Percentiles rank a stretch among this genome's conserved stretches.
Evolutionary conservation across 2,888 invertebrate genomes (phyloP).

Genomic region (Luperina nickerlii): DNA sequence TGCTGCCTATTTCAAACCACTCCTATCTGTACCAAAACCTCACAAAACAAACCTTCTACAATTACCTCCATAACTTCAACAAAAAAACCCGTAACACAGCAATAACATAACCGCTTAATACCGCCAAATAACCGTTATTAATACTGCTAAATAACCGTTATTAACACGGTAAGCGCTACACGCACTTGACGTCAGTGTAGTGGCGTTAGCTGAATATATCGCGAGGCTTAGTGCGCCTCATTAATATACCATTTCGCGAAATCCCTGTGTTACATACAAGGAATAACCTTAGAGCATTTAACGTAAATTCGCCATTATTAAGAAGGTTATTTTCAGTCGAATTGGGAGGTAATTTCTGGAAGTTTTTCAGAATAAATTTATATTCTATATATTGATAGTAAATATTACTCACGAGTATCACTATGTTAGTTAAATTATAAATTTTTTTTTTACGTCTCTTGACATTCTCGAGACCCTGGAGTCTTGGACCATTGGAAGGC

Average conservation of each 20-base stretch:
- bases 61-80: background rate
- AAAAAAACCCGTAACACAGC: slow-evolving; percentile 27
- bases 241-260: slow-evolving; percentile 68
- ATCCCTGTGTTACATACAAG: slow-evolving; percentile 49
- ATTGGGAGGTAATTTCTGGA: slow-evolving; percentile 2
- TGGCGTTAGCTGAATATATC: slow-evolving; percentile 61
- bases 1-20: background rate
- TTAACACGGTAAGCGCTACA: slow-evolving; percentile 55
- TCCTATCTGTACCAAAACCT: background rate
- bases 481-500: too few relatives aligned
- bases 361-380: background rate
- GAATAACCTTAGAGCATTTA: slow-evolving; percentile 39
- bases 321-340: background rate
- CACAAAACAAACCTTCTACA: slow-evolving; percentile 10
- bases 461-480: too few relatives aligned
- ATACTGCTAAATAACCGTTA: slow-evolving; percentile 50
- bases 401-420: background rate
- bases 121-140: slow-evolving; percentile 49
- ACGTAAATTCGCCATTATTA: slow-evolving; percentile 16
- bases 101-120: slow-evolving; percentile 55
- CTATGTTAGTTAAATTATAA: too few relatives aligned
- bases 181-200: slow-evolving; percentile 51
- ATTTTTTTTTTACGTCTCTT: too few relatives aligned
- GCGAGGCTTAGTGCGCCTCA: slow-evolving; percentile 57
- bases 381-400: background rate